Percentiles rank a stretch among this genome's conserved stretches.
phyloP scores from a whole-genome alignment of 2,797 vertebrate species.

The Hoplostethus mediterraneus region DNA sequence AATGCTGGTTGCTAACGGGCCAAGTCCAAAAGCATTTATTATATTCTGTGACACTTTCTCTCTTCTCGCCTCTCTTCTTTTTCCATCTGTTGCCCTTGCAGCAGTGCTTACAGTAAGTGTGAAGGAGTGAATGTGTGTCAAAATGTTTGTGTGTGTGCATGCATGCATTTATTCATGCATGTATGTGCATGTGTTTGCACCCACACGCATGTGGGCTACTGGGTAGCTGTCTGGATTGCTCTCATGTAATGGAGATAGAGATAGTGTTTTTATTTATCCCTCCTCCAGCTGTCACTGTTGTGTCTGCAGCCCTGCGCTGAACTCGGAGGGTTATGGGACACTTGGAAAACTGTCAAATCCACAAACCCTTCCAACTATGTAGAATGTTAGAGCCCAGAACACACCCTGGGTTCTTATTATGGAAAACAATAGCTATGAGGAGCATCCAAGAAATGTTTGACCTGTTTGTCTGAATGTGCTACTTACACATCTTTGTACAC shows the following conservation, averaged over 20 bases:
- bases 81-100: slow-evolving; percentile 90
- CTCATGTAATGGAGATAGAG: slow-evolving; percentile 82
- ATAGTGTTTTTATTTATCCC: slow-evolving; percentile 94
- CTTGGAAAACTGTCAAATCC: slow-evolving; percentile 88
- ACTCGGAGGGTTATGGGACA: slow-evolving; percentile 79
- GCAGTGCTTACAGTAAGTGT: slow-evolving; percentile 80
- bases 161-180: slow-evolving; percentile 39
- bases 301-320: slow-evolving; percentile 91
- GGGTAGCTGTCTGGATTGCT: slow-evolving; percentile 61
- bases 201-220: slow-evolving; percentile 50
- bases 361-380: slow-evolving; percentile 86
- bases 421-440: slow-evolving; percentile 83
- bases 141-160: background rate
- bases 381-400: slow-evolving; percentile 76
- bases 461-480: slow-evolving; percentile 42
- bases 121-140: slow-evolving; percentile 72
- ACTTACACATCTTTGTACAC: slow-evolving; percentile 11
- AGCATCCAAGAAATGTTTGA: slow-evolving; percentile 65
- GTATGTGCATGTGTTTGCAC: slow-evolving; percentile 37
- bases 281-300: slow-evolving; percentile 94
- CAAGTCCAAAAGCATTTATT: slow-evolving; percentile 88
- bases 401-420: slow-evolving; percentile 80
- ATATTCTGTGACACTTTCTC: slow-evolving; percentile 81
- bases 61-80: slow-evolving; percentile 75
- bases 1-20: slow-evolving; percentile 87